Evolutionary conservation across 2,113 vertebrate genomes (phyloP).

Genomic region (Sinocyclocheilus maitianheensis): DNA sequence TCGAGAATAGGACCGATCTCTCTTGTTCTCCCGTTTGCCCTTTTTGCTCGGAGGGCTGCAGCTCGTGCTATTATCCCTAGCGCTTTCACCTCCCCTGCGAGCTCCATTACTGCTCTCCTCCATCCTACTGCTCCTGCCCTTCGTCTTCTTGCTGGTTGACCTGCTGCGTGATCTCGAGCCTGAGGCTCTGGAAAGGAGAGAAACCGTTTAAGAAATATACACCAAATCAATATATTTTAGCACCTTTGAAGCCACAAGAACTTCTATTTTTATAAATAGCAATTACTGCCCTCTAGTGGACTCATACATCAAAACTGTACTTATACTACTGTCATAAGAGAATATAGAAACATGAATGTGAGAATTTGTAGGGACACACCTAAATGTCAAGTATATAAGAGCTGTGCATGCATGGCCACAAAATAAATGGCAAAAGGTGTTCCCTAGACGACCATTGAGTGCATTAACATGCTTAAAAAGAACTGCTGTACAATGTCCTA

Average conservation of each 20-base stretch:
- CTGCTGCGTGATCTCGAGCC: slow-evolving; percentile 87
- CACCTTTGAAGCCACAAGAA: not conserved
- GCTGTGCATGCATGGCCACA: too few relatives aligned
- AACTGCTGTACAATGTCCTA: too few relatives aligned
- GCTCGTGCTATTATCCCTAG: slow-evolving; percentile 74
- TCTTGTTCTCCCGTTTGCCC: slow-evolving; percentile 83
- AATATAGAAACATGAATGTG: not conserved
- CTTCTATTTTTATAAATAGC: not conserved
- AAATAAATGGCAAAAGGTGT: too few relatives aligned
- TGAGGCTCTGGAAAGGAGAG: slow-evolving; percentile 74
- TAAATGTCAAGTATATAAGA: too few relatives aligned
- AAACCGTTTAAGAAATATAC: too few relatives aligned
- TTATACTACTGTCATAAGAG: not conserved
- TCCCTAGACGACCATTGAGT: too few relatives aligned
- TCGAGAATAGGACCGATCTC: slow-evolving; percentile 72
- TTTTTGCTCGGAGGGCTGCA: slow-evolving; percentile 84
- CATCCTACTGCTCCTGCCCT: slow-evolving; percentile 57
- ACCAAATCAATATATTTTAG: not conserved
- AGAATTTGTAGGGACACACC: not conserved
- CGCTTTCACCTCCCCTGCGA: slow-evolving; percentile 69
- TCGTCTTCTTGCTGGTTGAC: slow-evolving; percentile 76
- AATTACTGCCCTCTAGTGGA: not conserved
- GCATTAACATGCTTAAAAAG: too few relatives aligned
- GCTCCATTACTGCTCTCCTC: slow-evolving; percentile 65
- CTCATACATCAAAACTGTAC: not conserved